These are phyloP conservation scores for Oxycera nigricornis DNA, from an alignment of 2,888 invertebrate genomes.

Conservation along the genomic window DNA sequence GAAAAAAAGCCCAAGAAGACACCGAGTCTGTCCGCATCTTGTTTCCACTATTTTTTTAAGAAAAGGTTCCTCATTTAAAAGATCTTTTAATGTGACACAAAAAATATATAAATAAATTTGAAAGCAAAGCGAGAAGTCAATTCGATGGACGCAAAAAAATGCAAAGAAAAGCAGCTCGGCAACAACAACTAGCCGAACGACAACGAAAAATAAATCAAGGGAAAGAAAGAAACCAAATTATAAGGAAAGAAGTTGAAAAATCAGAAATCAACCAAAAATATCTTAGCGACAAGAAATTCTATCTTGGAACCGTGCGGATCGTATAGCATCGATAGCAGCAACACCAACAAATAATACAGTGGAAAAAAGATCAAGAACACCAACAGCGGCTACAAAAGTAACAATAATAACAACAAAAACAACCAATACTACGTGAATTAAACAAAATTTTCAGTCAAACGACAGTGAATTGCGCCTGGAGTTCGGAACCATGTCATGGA, in stretches of 20 bases:
- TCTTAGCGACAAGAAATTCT: constrained; percentile 27
- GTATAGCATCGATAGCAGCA: background rate
- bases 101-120: background rate
- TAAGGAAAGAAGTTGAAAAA: background rate
- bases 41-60: too few relatives aligned
- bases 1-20: too few relatives aligned
- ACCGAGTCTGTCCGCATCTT: too few relatives aligned
- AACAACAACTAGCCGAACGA: background rate
- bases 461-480: background rate
- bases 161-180: background rate
- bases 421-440: background rate
- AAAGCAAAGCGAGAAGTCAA: background rate
- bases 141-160: background rate
- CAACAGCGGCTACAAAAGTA: background rate
- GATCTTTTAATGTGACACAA: too few relatives aligned
- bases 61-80: too few relatives aligned
- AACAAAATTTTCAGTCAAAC: constrained; percentile 21
- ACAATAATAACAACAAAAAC: background rate
- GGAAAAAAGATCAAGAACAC: background rate
- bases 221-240: background rate
- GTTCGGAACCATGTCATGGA: background rate
- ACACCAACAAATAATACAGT: background rate
- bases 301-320: constrained; percentile 6
- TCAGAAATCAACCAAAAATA: constrained; percentile 6
- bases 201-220: background rate